Percentiles rank a stretch among this genome's conserved stretches.
These are phyloP conservation scores for Sinosuthora webbiana DNA, from an alignment of 2,113 vertebrate genomes.

Conservation along the genomic window DNA sequence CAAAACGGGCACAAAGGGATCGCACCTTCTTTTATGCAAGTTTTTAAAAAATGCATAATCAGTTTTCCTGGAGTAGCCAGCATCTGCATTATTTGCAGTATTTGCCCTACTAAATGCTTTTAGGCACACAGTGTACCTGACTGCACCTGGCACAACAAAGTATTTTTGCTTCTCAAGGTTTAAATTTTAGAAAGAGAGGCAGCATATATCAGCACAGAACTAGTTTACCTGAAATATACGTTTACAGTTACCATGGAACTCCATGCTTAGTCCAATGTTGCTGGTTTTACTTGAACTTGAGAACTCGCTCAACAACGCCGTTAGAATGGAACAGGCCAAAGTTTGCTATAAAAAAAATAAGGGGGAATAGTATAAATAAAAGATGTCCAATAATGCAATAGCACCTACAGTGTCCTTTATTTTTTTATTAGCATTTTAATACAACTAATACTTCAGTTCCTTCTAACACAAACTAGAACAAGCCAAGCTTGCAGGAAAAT, in stretches of 20 bases:
- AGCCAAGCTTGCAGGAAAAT: neutral
- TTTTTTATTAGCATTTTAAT: neutral
- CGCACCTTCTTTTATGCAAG: neutral
- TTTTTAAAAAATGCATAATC: neutral
- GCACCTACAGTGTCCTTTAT: neutral
- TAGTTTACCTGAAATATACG: slow-evolving; percentile 92
- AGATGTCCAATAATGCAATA: neutral
- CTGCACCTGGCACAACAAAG: neutral
- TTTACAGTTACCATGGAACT: slow-evolving; percentile 98
- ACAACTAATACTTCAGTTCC: neutral
- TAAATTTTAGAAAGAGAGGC: neutral
- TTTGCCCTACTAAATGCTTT: neutral
- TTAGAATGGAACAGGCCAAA: slow-evolving; percentile 97
- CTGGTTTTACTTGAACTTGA: slow-evolving; percentile 99
- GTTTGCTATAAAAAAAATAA: slow-evolving; percentile 86
- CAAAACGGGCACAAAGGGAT: neutral
- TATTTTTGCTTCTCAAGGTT: neutral
- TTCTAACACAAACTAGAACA: neutral
- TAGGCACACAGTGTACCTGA: neutral
- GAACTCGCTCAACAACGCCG: slow-evolving; percentile 94
- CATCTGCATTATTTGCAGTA: neutral
- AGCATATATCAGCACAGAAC: neutral
- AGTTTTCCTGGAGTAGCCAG: neutral
- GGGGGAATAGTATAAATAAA: slow-evolving; percentile 25
- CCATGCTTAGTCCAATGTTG: slow-evolving; percentile 99